Base-by-base conservation (phyloP, 1,140 invertebrate species). In the Anadara kagoshimensis region DNA sequence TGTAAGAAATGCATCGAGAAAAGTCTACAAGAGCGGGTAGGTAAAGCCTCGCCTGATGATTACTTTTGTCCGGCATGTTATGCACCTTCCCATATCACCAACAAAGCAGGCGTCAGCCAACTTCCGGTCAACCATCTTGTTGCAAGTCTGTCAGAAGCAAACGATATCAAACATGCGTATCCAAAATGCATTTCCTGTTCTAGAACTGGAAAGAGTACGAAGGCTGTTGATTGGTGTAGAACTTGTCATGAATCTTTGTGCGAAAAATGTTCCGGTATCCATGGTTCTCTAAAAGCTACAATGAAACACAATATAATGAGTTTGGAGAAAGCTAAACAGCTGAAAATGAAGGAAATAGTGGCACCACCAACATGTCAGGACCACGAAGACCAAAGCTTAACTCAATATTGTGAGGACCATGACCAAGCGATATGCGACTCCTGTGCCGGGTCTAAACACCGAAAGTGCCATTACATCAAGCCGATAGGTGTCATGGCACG, bases 371-470 rank as follows among this genome's bases (percentile, higher is more conserved):
- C 49, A 12, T 75, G 73, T 49, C 4, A 45, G 18, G 41, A 66
- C 8, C 73, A 75, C 44, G 61, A 66, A n/a, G 64, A 64, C 29
- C 61, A 75, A n/a, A 22, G 4, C 12, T 43, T 70, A 16, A 57
- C 47, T n/a, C 44, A 45, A 29, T 75, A 66, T n/a, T 75, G 73
- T 53, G 57, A 70, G 18, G 63, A 70, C 18, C 73, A 75, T 47
- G 56, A 75, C 1, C 16, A 61, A 36, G 36, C 67, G n/a, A 45
- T 75, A 8, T 75, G 73, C 24, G 47, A 56, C 16, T n/a, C 41
- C 5, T 75, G 73, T 36, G 49, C 47, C 0, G 62, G 44, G 24
- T 54, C 41, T 24, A 53, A 49, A 8, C 73, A 75, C 41, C 58
- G 59, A 20, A 58, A 56, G 16, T 75, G 73, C 11, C 59, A 59